phyloP scores from a whole-genome alignment of 1,140 invertebrate species.

The Heliothis virescens region DNA sequence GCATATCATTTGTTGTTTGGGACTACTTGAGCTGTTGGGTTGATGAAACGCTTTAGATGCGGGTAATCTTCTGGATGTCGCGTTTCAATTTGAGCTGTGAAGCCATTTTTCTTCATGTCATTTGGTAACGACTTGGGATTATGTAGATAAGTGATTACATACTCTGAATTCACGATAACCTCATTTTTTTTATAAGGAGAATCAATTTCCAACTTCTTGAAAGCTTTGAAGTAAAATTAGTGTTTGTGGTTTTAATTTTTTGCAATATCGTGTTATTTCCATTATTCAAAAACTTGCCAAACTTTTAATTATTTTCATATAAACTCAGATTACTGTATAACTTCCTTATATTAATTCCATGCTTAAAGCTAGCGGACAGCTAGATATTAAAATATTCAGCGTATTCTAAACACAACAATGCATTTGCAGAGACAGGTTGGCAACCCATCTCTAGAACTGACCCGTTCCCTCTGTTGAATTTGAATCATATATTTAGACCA shows the following conservation, averaged over 20 bases:
- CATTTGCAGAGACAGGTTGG: conserved; percentile 16
- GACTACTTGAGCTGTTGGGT: conserved; percentile 5
- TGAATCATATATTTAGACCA: neutral
- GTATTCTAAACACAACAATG: conserved; percentile 20
- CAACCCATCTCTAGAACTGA: conserved; percentile 6
- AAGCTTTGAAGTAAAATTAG: no score
- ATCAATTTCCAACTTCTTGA: no score
- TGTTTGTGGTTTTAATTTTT: no score
- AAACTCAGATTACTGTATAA: neutral
- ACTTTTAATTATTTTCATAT: neutral
- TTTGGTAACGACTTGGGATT: neutral
- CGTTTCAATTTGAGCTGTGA: neutral
- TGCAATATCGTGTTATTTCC: no score
- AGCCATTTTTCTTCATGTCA: neutral
- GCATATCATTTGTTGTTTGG: conserved; percentile 41
- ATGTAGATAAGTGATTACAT: neutral
- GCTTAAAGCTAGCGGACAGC: neutral
- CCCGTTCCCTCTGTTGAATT: conserved; percentile 20
- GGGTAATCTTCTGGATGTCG: neutral
- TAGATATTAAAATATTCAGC: neutral
- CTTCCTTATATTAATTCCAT: neutral
- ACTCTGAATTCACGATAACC: no score
- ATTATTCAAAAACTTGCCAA: neutral
- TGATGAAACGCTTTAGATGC: conserved; percentile 24
- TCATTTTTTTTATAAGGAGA: no score